Base-by-base conservation (phyloP, 2,797 vertebrate species). In the Ptychobarbus kaznakovi region DNA sequence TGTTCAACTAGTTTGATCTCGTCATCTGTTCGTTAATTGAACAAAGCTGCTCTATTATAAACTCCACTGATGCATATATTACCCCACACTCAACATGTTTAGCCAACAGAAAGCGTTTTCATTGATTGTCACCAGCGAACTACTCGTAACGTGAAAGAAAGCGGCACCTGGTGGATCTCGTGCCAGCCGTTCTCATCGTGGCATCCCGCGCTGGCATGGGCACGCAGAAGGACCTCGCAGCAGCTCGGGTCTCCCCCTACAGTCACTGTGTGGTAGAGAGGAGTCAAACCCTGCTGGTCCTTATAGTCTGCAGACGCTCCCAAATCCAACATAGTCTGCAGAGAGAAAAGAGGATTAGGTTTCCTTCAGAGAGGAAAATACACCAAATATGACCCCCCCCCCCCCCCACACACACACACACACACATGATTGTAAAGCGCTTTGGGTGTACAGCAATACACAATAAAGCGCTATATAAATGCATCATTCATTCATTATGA, bases 111-210 rank as follows among this genome's bases (percentile, higher is more conserved):
- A 18, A 63, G 40, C 58, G 32, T 65, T 28, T 68, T 46, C 8
- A 16, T 6, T 74, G 28, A 74, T 38, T 38, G 13, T 11, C 46
- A 66, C 49, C 44, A 82, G 28, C 12, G 10, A 75, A 65, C 35
- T 22, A 75, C 44, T 22, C 9, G 32, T 35, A 76, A 82, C 63
- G 51, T 11, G 25, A 82, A 85, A 38, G 63, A 66, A 16, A 56
- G 44, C 20, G 13, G 72, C 85, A 97, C 97, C 96, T 97, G 97
- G 91, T 97, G 97, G 65, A 97, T 94, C 89, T 97, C 96, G 0
- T 96, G 96, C 97, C 97, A 97, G 85, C 96, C 96, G 0, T 97
- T 97, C 89, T 97, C 96, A 2, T 97, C 96, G 35, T 88, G 93
- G 90, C 96, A 97, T 72, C 96, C 91, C 61, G 97, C 93, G 0